A percentile compares a stretch with the other conserved stretches of the same genome.
Evolutionary conservation across 2,113 vertebrate species (phyloP).

Genomic region (Rhea pennata): DNA sequence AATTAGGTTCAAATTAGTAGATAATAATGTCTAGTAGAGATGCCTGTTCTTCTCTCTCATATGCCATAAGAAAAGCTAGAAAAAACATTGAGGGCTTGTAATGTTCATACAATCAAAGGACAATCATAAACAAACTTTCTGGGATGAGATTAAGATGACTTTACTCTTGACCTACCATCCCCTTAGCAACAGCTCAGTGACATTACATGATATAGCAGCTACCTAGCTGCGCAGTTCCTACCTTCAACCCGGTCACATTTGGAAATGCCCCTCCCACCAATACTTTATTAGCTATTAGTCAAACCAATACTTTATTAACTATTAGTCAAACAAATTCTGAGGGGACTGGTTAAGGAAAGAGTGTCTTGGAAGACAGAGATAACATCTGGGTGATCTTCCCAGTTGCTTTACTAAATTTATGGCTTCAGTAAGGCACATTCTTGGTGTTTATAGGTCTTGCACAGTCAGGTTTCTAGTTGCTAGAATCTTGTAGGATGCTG

Average conservation of each 20-base stretch:
- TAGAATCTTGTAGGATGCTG: not conserved
- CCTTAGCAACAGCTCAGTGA: not conserved
- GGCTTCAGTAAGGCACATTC: not conserved
- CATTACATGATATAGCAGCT: not conserved
- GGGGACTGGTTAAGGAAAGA: not conserved
- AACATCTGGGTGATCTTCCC: not conserved
- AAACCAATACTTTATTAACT: not conserved
- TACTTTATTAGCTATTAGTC: not conserved
- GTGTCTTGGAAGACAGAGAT: not conserved
- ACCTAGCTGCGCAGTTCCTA: not conserved
- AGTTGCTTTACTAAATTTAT: not conserved
- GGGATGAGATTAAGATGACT: not conserved
- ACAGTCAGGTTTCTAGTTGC: not conserved
- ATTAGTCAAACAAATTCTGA: not conserved
- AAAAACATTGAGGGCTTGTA: not conserved
- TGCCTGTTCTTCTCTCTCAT: not conserved
- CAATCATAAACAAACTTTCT: not conserved
- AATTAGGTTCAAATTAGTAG: not conserved
- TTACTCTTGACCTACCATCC: not conserved
- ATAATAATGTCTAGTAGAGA: not conserved
- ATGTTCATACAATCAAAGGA: not conserved
- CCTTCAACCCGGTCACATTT: not conserved
- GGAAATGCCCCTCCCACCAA: not conserved
- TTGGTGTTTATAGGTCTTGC: not conserved
- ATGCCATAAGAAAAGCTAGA: not conserved